Evolutionary conservation across 2,113 vertebrate species (phyloP).

Genomic region (Eretmochelys imbricata): DNA sequence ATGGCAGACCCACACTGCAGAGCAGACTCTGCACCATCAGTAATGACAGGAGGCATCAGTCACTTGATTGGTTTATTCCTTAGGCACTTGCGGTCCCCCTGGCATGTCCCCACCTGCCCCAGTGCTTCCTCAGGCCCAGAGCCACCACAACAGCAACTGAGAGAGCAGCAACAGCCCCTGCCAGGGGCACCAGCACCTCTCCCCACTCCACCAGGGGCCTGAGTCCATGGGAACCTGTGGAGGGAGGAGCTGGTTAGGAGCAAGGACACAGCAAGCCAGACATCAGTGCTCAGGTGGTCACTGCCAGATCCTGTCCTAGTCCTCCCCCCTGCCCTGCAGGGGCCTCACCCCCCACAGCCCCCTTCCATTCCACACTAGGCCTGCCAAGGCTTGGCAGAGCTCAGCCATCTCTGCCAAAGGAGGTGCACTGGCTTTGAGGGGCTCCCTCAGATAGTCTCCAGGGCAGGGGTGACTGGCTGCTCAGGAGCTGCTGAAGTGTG

Average conservation of each 20-base stretch:
- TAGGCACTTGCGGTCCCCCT: background rate
- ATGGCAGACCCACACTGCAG: too few species aligned
- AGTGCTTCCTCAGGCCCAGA: background rate
- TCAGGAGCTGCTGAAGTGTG: too few species aligned
- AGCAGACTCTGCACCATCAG: background rate
- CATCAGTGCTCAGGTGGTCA: background rate
- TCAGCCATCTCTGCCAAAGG: too few species aligned
- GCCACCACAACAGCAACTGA: fast-evolving
- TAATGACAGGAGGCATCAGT: fast-evolving
- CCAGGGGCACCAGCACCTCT: background rate
- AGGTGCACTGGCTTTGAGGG: too few species aligned
- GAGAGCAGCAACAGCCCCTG: fast-evolving
- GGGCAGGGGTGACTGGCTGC: too few species aligned
- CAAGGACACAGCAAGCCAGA: fast-evolving
- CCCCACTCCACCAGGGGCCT: background rate
- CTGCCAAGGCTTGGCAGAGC: too few species aligned
- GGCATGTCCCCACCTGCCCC: background rate
- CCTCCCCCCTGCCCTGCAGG: background rate
- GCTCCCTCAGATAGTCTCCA: too few species aligned
- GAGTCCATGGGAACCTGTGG: background rate
- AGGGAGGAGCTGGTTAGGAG: background rate
- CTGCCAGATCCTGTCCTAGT: background rate
- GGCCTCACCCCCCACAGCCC: background rate
- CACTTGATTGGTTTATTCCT: background rate
- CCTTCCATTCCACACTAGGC: background rate